A percentile compares a stretch with the other conserved stretches of the same genome.
phyloP scores from a whole-genome alignment of 2,888 invertebrate species.

The Caenorhabditis parvicauda region DNA sequence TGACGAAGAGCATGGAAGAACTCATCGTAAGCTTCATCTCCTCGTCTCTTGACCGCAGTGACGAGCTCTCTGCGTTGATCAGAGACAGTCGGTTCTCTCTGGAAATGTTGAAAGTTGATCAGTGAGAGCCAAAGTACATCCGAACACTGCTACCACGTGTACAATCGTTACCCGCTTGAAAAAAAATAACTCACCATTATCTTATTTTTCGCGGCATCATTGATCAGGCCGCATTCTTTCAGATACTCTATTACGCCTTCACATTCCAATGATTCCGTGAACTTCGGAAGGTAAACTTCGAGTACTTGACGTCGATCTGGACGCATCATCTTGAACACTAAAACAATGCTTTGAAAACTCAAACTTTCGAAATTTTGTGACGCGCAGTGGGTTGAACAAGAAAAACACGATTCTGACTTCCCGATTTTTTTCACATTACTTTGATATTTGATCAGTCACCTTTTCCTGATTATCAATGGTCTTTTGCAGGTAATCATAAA shows the following conservation, averaged over 20 bases:
- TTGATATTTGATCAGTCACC: too few species aligned
- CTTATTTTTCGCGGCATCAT: conserved; percentile 17
- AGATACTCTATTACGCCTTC: conserved; percentile 4
- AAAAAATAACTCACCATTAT: conserved; percentile 16
- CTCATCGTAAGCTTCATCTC: conserved; percentile 34
- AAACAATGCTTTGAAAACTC: too few species aligned
- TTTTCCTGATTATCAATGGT: too few species aligned
- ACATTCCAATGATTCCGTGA: too few species aligned
- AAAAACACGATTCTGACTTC: too few species aligned
- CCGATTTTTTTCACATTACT: too few species aligned
- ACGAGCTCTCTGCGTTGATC: conserved; percentile 20
- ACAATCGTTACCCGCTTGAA: not conserved
- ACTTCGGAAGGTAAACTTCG: too few species aligned
- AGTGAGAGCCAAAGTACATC: not conserved
- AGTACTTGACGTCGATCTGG: too few species aligned
- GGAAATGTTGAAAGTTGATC: conserved; percentile 1
- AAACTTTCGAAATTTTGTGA: too few species aligned
- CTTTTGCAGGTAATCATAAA: too few species aligned
- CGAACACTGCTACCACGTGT: not conserved
- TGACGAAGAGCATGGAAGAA: conserved; percentile 30
- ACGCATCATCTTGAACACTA: too few species aligned
- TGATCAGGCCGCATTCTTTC: conserved; percentile 7
- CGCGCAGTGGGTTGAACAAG: too few species aligned
- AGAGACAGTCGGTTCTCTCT: conserved; percentile 14
- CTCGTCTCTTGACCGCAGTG: conserved; percentile 25